Base-by-base conservation (phyloP, 2,113 vertebrate species). In the Fulmarus glacialis region DNA sequence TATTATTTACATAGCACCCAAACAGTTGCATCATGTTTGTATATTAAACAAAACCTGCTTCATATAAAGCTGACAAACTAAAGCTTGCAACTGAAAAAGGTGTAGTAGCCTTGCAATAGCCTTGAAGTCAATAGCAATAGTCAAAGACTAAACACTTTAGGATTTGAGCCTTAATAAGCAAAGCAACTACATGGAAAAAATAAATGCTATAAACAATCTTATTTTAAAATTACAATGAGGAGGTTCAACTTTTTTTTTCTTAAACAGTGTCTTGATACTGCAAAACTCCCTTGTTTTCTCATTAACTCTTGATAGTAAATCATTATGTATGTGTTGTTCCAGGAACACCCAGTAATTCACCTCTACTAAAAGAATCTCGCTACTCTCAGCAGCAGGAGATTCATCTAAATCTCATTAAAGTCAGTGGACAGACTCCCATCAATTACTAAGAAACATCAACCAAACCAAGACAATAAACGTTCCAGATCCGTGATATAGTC, bases 41-140 rank as follows among this genome's bases (percentile, higher is more conserved):
- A 53, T 73, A 91, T 55, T 89, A 94, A 97, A 96, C 70, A 94
- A 89, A 95, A 80, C 47, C 59, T 91, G 84, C 60, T 84, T 83
- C 68, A 30, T 27, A 18, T 64, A 82, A 89, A 95, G 73, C 40
- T 84, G 71, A 95, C 47, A 84, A 90, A 84, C 60, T 52, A 50
- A 83, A 92, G 63, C 16, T 55, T 81, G 50, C 77, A 83, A 70
- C 34, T 29, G 53, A 84, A 78, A 73, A 89, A 40, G 19, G 47
- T 4, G 1, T 2, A 55, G n/a, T 20, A 84, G 50, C 21, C 32
- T 48, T n/a, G 14, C 19, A 27, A 32, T 3, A 67, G 32, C 21
- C 40, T 50, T 55, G 50, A 89, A 89, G 45, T 48, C 66, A 87
- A 36, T 0, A 86, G n/a, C 21, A 92, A 71, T 0, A 93, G 68